Conservation (phyloP, 1,140 invertebrate species). For the Brachionus rotundiformis region DNA sequence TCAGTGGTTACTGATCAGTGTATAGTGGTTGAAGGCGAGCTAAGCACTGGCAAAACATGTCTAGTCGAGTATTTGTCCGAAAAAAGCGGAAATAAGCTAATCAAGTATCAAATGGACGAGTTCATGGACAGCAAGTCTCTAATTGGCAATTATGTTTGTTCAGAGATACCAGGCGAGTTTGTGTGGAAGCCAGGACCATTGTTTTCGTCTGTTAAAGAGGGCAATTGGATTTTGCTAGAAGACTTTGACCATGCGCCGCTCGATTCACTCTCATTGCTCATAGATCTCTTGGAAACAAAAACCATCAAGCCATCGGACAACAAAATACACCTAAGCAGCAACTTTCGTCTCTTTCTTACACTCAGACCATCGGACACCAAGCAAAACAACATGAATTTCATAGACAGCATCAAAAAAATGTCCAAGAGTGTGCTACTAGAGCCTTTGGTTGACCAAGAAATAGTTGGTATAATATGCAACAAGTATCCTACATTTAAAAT, state of each 20-base stretch:
- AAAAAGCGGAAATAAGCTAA: constrained; percentile 72
- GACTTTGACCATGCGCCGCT: constrained; percentile 89
- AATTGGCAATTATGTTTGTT: constrained; percentile 89
- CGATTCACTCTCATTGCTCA: constrained; percentile 85
- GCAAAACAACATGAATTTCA: not conserved
- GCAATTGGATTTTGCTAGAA: constrained; percentile 90
- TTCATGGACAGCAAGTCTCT: constrained; percentile 95
- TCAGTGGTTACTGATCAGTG: constrained; percentile 67
- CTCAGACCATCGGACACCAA: constrained; percentile 37
- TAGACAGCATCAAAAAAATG: constrained; percentile 37
- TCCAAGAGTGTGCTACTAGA: not conserved
- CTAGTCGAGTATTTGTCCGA: constrained; percentile 82
- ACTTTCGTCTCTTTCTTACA: constrained; percentile 49
- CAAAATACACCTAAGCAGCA: not conserved
- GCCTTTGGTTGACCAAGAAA: not conserved
- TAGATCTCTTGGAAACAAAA: constrained; percentile 79
- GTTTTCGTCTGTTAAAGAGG: constrained; percentile 76
- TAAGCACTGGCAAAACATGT: constrained; percentile 91
- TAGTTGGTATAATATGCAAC: not conserved
- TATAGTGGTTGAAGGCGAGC: constrained; percentile 81
- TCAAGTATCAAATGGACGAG: constrained; percentile 90
- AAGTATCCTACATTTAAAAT: constrained; percentile 9
- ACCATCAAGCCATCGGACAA: constrained; percentile 65
- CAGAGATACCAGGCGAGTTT: constrained; percentile 94
- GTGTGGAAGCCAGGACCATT: constrained; percentile 83